Percentiles rank a stretch among this genome's conserved stretches.
phyloP scores from a whole-genome alignment of 2,113 vertebrate genomes.

The Pluvialis apricaria region DNA sequence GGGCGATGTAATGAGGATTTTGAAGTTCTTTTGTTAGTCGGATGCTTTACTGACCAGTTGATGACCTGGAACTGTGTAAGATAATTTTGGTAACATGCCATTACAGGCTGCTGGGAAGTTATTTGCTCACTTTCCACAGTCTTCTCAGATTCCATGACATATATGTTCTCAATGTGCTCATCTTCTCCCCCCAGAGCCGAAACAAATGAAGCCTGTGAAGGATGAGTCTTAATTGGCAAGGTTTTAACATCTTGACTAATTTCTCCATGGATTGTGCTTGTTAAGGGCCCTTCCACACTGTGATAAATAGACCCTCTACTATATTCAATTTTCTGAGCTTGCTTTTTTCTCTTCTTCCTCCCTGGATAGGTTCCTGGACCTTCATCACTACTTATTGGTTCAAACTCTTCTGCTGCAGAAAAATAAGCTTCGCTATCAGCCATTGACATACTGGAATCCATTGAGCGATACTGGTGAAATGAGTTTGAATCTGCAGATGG shows the following conservation, averaged over 20 bases:
- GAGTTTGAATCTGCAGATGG: conserved; percentile 94
- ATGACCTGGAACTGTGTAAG: conserved; percentile 93
- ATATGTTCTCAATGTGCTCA: conserved; percentile 76
- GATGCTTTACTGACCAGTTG: conserved; percentile 95
- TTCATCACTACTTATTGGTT: conserved; percentile 96
- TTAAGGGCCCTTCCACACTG: conserved; percentile 93
- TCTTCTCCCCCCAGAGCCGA: conserved; percentile 94
- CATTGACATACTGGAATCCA: conserved; percentile 96
- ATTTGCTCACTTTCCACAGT: conserved; percentile 79
- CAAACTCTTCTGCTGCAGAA: conserved; percentile 95
- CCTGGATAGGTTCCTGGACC: conserved; percentile 96
- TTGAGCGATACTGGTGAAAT: conserved; percentile 95
- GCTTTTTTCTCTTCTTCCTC: conserved; percentile 90
- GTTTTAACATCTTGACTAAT: conserved; percentile 80
- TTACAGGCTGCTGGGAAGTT: conserved; percentile 87
- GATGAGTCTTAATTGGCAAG: conserved; percentile 85
- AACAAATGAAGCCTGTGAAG: conserved; percentile 95
- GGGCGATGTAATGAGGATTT: conserved; percentile 96
- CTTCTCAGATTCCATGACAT: conserved; percentile 84
- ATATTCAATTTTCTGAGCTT: conserved; percentile 85
- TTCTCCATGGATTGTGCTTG: conserved; percentile 80
- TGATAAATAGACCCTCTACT: conserved; percentile 94
- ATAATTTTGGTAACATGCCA: conserved; percentile 93
- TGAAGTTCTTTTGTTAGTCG: conserved; percentile 94
- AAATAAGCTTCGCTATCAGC: conserved; percentile 98